phyloP scores from a whole-genome alignment of 2,888 invertebrate species.

The Caenorhabditis macrosperma region DNA sequence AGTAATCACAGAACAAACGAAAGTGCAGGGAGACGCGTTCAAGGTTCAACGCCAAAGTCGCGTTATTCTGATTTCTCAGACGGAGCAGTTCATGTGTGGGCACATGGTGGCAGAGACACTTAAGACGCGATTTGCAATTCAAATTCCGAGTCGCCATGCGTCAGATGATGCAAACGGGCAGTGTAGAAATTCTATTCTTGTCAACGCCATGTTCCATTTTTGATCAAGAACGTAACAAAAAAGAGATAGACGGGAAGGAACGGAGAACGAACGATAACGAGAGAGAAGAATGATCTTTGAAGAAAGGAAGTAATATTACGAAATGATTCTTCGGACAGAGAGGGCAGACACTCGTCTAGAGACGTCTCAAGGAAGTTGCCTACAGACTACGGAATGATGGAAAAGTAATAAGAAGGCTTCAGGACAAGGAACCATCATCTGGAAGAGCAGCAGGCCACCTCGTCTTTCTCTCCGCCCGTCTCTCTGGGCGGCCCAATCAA shows the following conservation, averaged over 20 bases:
- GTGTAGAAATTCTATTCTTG: background rate
- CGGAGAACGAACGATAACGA: background rate
- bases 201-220: background rate
- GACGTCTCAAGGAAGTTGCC: background rate
- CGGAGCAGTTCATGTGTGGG: background rate
- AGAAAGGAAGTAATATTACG: background rate
- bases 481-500: slow-evolving; percentile 48
- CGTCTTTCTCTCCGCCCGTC: slow-evolving; percentile 17
- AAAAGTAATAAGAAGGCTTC: background rate
- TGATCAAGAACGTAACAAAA: background rate
- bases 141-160: background rate
- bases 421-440: background rate
- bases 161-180: background rate
- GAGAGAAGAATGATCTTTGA: background rate
- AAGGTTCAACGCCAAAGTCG: background rate
- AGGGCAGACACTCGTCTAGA: background rate
- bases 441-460: slow-evolving; percentile 15
- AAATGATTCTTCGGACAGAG: background rate
- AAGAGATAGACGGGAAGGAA: background rate
- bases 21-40: background rate
- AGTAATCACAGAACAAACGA: background rate
- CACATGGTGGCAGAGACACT: background rate
- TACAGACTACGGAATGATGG: background rate
- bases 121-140: slow-evolving; percentile 9
- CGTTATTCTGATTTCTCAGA: background rate